Conservation (phyloP, 1,140 invertebrate genomes). For the Zaprionus lachaisei region DNA sequence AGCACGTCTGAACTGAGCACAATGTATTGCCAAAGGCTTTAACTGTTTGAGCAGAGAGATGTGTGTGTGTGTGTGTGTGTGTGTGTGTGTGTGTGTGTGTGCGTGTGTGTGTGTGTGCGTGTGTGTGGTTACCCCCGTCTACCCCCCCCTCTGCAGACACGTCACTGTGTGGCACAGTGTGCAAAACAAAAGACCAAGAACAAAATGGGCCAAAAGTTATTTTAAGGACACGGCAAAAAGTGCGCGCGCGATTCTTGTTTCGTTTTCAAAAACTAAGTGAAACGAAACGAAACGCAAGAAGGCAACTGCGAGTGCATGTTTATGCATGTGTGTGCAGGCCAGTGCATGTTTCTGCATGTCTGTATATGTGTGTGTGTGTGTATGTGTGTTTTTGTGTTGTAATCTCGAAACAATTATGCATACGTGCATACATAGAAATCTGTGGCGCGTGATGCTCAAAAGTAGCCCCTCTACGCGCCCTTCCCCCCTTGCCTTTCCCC, state of each 20-base stretch:
- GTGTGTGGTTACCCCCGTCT: not conserved
- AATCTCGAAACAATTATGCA: constrained; percentile 81
- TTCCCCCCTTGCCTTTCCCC: not conserved
- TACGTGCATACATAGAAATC: constrained; percentile 71
- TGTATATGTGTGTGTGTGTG: not conserved
- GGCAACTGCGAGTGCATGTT: constrained; percentile 25
- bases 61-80: not conserved
- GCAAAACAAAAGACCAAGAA: constrained; percentile 56
- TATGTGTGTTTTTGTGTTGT: constrained; percentile 37
- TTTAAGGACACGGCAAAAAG: constrained; percentile 67
- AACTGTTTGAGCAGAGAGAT: constrained; percentile 4
- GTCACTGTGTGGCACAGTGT: constrained; percentile 36
- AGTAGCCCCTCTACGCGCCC: constrained; percentile 37
- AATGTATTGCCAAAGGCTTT: constrained; percentile 39
- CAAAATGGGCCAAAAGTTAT: constrained; percentile 81
- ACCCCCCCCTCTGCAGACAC: not conserved
- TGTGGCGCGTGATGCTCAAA: constrained; percentile 73
- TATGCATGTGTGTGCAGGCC: constrained; percentile 10
- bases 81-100: not conserved
- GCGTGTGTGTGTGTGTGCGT: no score
- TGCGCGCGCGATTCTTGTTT: constrained; percentile 48
- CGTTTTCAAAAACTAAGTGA: constrained; percentile 35
- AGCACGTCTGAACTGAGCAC: not conserved
- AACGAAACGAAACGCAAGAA: constrained; percentile 48
- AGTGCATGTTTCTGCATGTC: not conserved